phyloP scores from a whole-genome alignment of 2,888 invertebrate genomes.

The Epinotia ramella region DNA sequence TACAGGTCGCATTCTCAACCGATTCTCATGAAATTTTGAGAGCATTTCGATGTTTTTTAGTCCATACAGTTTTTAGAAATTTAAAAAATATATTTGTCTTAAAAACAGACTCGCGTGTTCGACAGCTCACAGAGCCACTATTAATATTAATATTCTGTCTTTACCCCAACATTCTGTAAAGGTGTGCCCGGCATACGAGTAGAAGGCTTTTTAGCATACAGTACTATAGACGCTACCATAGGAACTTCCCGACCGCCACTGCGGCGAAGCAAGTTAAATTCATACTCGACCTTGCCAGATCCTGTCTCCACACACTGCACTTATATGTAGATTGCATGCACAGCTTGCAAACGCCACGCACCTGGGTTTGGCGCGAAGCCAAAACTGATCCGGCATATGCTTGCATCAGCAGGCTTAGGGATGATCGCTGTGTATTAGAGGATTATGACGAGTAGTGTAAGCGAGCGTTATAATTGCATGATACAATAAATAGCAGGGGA shows the following conservation, averaged over 20 bases:
- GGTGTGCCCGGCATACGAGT: no score
- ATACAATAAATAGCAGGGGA: not conserved
- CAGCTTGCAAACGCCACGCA: slow-evolving; percentile 29
- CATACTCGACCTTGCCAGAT: not conserved
- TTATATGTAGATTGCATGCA: not conserved
- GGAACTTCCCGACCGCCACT: not conserved
- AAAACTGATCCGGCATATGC: slow-evolving; percentile 34
- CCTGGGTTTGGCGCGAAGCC: slow-evolving; percentile 32
- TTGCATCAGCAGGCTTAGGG: slow-evolving; percentile 8
- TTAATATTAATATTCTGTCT: no score
- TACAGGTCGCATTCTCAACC: no score
- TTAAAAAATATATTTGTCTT: no score
- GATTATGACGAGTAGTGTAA: not conserved
- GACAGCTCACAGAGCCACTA: no score
- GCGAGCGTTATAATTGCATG: not conserved
- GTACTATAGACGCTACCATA: no score
- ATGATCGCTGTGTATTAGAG: not conserved
- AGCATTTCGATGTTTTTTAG: no score
- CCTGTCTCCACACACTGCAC: not conserved
- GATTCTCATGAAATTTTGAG: no score
- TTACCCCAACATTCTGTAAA: no score
- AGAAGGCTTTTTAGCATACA: not conserved
- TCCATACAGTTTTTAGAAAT: no score
- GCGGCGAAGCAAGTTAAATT: not conserved
- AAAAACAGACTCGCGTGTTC: no score